Base-by-base conservation (phyloP, 2,797 vertebrate species). In the Podargus strigoides region DNA sequence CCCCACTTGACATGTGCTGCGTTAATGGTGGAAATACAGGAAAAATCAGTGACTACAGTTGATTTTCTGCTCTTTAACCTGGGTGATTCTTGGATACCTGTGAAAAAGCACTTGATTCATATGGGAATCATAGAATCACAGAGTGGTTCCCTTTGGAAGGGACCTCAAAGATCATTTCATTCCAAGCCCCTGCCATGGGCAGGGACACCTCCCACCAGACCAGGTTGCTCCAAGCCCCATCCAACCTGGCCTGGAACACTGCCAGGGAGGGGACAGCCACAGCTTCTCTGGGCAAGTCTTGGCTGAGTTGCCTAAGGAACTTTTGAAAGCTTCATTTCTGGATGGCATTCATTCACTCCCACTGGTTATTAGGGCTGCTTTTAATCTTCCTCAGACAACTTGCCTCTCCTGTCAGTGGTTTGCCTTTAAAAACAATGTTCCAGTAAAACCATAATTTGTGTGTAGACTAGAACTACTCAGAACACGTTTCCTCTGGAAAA, bases 351-450 rank as follows among this genome's bases (percentile, higher is more conserved):
- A 36, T 75, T 88, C 22, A 20, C 6, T 93, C 47, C 32, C 10
- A 14, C 50, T 91, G 50, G 32, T 93, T 90, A 41, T 85, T 85
- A 80, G 75, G 27, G 16, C 34, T 84, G 47, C 53, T 93, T 91
- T 91, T 91, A 34, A 59, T 91, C 69, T 92, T 86, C 36, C 37
- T 86, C 3, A 9, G 79, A 39, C 72, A 87, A n/a, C 58, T 47
- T 49, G 28, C 34, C 17, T 90, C 47, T 86, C 37, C 50, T 94
- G 32, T 79, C 63, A 79, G 62, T 0, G 4, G 37, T 69, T 94
- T 86, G 32, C 46, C 37, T 91, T 91, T 91, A 44, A 85, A 77
- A 89, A 68, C 44, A 28, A 11, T 64, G 44, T 70, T 59, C 52
- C 53, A 17, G 17, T 66, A 34, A 55, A 41, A 16, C n/a, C 55